Base-by-base conservation (phyloP, 2,888 invertebrate genomes). In the Tenthredo amoena region DNA sequence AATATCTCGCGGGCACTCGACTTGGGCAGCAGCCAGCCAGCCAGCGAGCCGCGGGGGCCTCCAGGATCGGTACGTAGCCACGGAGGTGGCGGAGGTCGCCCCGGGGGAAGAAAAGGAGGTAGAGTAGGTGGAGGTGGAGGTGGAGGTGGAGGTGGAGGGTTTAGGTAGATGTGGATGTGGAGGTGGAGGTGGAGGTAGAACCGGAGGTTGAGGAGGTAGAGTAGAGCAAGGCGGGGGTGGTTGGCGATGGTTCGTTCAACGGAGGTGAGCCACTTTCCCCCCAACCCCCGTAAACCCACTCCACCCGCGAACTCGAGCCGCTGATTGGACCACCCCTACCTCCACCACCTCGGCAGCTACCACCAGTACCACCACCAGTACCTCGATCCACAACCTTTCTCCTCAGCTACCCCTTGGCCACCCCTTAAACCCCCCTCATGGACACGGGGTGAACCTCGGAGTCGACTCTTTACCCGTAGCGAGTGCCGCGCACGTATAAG, bases 1-100 rank as follows among this genome's bases (percentile, higher is more conserved):
- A 93, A 93, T 93, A 92, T 93, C 93, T 92, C 92, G 92, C 90
- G 90, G 90, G 89, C 89, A 91, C 92, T 91, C 91, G 91, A 92
- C 92, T 93, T 93, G 92, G 93, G 91, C 90, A 92, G 92, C 91
- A 82, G 85, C 85, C 85, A 85, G 85, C 47, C 85, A 79, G 81
- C 85, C 65, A 76, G 76, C 58, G 58, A 77, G 79, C 74, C 85
- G 86, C 83, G 86, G 85, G 86, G 84, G 86, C 82, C 85, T 83
- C 77, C 81, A 76, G 79, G 86, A 85, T 85, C 90, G 91, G 89
- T 90, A 90, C 90, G 89, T 90, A 90, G 90, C 88, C 89, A 88
- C 89, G 89, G 90, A 90, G 89, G 88, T 85, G 85, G 85, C 85
- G 88, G 87, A 84, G 84, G 84, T 77, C 77, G 84, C 84, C 58